These are phyloP conservation scores for Acrocephalus scirpaceus DNA, from an alignment of 2,797 vertebrate genomes.

Conservation along the genomic window DNA sequence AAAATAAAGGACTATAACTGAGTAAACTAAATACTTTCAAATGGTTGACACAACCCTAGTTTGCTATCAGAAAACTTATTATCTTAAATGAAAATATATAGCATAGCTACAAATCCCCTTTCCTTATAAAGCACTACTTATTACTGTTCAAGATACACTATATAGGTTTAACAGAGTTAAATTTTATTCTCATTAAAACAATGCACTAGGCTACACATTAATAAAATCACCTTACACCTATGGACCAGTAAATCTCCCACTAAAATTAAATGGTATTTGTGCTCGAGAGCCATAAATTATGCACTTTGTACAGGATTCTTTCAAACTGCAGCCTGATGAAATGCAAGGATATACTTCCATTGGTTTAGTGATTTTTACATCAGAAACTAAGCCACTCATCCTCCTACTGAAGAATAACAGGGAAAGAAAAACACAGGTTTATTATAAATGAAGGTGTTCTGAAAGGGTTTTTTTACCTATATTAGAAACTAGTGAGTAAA, in stretches of 20 bases:
- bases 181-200: not conserved
- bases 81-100: not conserved
- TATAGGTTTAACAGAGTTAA: not conserved
- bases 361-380: not conserved
- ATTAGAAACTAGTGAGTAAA: not conserved
- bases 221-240: not conserved
- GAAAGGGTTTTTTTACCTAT: not conserved
- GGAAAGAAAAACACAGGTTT: not conserved
- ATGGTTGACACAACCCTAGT: not conserved
- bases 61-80: not conserved
- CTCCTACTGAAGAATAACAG: not conserved
- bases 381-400: not conserved
- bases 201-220: not conserved
- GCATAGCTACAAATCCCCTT: not conserved
- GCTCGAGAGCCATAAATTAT: not conserved
- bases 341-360: not conserved
- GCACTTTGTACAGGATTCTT: not conserved
- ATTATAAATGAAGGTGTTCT: not conserved
- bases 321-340: not conserved
- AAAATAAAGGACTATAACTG: not conserved
- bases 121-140: not conserved
- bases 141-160: not conserved
- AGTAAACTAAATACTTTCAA: not conserved
- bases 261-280: not conserved
- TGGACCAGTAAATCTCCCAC: not conserved